phyloP scores from a whole-genome alignment of 2,797 vertebrate genomes.

The Cyclura pinguis region DNA sequence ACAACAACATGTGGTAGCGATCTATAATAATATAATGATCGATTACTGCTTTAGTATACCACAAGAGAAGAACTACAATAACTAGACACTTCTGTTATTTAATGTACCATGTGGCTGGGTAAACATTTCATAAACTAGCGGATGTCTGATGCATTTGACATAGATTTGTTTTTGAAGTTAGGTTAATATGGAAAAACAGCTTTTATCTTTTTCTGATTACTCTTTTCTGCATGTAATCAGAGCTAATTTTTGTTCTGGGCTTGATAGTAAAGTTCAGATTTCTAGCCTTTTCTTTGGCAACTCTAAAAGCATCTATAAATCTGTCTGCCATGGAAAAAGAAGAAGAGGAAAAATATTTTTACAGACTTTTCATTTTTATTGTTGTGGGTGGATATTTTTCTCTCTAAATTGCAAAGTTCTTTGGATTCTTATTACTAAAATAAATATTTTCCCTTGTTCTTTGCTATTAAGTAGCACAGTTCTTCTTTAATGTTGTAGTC shows the following conservation, averaged over 20 bases:
- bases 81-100: constrained; percentile 28
- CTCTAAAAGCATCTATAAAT: constrained; percentile 37
- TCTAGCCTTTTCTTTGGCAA: constrained; percentile 43
- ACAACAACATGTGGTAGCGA: background rate
- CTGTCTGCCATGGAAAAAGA: constrained; percentile 43
- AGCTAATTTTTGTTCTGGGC: constrained; percentile 33
- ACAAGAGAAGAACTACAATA: background rate
- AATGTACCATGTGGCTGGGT: background rate
- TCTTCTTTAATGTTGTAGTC: background rate
- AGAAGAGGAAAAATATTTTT: constrained; percentile 29
- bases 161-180: constrained; percentile 32
- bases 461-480: background rate
- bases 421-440: constrained; percentile 32
- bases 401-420: constrained; percentile 26
- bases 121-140: background rate
- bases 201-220: constrained; percentile 23
- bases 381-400: constrained; percentile 11
- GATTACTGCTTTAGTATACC: background rate
- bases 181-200: constrained; percentile 17
- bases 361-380: constrained; percentile 10
- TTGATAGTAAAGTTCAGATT: constrained; percentile 33
- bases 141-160: background rate
- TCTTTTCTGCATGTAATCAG: constrained; percentile 39
- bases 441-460: background rate
- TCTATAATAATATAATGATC: background rate